Evolutionary conservation across 2,113 vertebrate genomes (phyloP).

Genomic region (Bostrychus sinensis): DNA sequence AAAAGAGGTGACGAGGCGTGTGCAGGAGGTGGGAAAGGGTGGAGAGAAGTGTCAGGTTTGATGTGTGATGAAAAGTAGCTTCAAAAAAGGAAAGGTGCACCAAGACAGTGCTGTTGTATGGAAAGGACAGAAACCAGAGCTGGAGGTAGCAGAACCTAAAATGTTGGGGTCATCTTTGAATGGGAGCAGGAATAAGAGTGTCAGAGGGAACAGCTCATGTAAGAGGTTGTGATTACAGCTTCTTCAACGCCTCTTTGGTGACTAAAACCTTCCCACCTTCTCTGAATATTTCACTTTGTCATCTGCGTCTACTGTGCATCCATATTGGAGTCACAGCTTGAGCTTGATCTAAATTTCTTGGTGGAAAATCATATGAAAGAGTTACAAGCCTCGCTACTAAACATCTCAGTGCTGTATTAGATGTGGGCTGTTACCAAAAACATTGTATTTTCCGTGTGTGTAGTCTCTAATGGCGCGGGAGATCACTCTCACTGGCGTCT

Average conservation of each 20-base stretch:
- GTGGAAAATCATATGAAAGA: constrained; percentile 25
- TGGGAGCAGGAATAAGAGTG: neutral
- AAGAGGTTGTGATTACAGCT: neutral
- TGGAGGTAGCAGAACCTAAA: neutral
- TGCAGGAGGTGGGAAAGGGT: too few relatives aligned
- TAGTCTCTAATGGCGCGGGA: constrained; percentile 32
- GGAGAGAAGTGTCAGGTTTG: too few relatives aligned
- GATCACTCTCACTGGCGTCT: constrained; percentile 39
- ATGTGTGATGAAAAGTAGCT: too few relatives aligned
- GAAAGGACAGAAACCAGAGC: too few relatives aligned
- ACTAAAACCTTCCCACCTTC: constrained; percentile 25
- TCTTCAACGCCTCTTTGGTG: constrained; percentile 14
- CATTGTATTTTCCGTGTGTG: constrained; percentile 11
- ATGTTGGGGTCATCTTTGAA: neutral
- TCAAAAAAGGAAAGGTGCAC: too few relatives aligned
- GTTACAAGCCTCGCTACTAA: neutral
- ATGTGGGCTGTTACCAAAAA: constrained; percentile 21
- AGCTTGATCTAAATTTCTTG: constrained; percentile 16
- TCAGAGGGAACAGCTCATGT: constrained; percentile 1
- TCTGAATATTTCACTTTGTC: constrained; percentile 30
- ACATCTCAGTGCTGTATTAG: neutral
- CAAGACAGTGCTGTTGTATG: too few relatives aligned
- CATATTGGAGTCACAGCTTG: constrained; percentile 19
- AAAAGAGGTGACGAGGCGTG: too few relatives aligned
- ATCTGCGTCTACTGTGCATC: constrained; percentile 7